Conservation (phyloP, 2,888 invertebrate species). For the Machimus rusticus region DNA sequence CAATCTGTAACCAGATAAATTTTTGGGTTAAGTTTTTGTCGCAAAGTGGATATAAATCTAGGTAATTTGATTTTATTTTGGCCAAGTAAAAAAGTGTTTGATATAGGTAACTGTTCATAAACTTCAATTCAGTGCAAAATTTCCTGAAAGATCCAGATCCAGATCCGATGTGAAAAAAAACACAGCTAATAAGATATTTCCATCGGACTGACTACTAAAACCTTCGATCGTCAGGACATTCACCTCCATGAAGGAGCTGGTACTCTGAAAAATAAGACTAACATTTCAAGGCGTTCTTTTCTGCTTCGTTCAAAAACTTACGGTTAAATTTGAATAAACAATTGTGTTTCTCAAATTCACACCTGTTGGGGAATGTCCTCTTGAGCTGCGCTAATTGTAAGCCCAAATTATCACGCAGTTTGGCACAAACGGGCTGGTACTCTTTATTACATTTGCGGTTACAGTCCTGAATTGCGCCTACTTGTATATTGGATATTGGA, state of each 20-base stretch:
- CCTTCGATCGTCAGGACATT: background rate
- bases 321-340: background rate
- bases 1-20: too few species aligned
- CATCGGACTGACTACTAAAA: background rate
- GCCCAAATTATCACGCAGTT: background rate
- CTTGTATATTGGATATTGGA: background rate
- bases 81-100: too few species aligned
- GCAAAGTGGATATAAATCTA: too few species aligned
- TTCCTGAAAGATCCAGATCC: too few species aligned
- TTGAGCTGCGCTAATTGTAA: background rate
- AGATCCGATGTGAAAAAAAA: too few species aligned
- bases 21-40: too few species aligned
- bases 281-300: background rate
- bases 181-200: too few species aligned
- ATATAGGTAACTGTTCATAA: too few species aligned
- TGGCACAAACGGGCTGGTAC: background rate
- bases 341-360: conserved; percentile 25
- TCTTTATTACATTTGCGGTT: background rate
- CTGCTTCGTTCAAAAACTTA: background rate
- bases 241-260: background rate
- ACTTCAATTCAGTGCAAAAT: too few species aligned
- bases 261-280: background rate
- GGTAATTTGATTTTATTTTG: too few species aligned
- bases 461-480: background rate
- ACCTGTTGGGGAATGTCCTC: background rate